Conservation (phyloP, 1,140 invertebrate genomes). For the Lucilia sericata region DNA sequence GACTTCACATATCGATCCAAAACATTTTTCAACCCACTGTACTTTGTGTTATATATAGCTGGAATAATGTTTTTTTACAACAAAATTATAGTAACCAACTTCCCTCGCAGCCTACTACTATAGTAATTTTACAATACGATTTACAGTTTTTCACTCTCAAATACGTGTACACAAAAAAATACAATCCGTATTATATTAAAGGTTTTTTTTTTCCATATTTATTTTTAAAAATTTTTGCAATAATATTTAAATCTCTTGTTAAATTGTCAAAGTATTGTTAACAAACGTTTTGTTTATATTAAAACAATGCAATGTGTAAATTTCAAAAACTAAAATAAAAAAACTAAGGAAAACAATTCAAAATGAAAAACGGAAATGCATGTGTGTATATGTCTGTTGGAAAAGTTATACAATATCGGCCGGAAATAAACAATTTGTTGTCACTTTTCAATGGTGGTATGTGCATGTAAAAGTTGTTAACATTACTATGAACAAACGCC, state of each 20-base stretch:
- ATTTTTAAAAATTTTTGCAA: neutral
- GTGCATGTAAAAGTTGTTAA: neutral
- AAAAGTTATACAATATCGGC: neutral
- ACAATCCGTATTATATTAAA: too few species aligned
- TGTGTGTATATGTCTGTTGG: neutral
- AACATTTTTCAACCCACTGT: too few species aligned
- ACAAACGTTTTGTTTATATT: neutral
- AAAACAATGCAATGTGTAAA: neutral
- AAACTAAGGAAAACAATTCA: neutral
- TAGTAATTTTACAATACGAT: too few species aligned
- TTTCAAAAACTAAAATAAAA: neutral
- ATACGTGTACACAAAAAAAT: too few species aligned
- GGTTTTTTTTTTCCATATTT: too few species aligned
- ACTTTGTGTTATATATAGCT: too few species aligned
- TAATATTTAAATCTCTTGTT: neutral
- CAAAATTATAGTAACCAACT: too few species aligned
- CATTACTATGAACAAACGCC: too few species aligned
- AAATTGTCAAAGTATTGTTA: neutral
- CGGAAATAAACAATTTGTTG: conserved; percentile 6
- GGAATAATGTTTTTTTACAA: too few species aligned
- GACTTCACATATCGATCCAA: too few species aligned
- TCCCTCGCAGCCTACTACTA: too few species aligned
- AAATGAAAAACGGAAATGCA: neutral
- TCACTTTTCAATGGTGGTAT: neutral
- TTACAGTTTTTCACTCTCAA: too few species aligned